Evolutionary conservation across 1,140 invertebrate species (phyloP).

Genomic region (Chironomus striatipennis): DNA sequence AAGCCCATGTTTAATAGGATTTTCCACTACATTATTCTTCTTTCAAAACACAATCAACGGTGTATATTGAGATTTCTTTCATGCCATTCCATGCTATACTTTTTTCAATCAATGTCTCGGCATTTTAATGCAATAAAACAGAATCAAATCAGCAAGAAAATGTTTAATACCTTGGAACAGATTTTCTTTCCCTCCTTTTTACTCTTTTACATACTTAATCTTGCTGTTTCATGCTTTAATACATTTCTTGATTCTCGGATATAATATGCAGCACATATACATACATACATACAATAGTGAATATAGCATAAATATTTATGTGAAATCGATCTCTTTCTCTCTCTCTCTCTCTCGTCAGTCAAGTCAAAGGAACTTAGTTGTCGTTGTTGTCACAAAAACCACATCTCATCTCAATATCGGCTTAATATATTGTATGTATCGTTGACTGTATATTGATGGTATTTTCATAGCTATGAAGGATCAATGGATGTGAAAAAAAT

Average conservation of each 20-base stretch:
- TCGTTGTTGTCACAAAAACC: neutral
- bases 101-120: constrained; percentile 8
- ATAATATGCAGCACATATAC: no score
- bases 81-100: neutral
- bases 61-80: neutral
- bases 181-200: neutral
- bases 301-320: constrained; percentile 9
- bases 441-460: neutral
- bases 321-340: constrained; percentile 5
- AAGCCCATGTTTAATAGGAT: constrained; percentile 20
- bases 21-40: constrained; percentile 22
- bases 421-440: neutral
- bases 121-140: neutral
- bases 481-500: neutral
- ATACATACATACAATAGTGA: neutral
- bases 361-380: neutral
- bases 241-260: neutral
- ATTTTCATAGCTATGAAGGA: neutral
- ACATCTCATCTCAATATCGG: neutral
- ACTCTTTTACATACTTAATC: neutral
- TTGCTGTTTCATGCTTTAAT: constrained; percentile 13
- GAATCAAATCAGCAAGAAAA: neutral
- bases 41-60: neutral
- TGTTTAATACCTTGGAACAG: constrained; percentile 6
- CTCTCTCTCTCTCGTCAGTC: neutral